Conservation (phyloP, 2,113 vertebrate genomes). For the Erinaceus europaeus region DNA sequence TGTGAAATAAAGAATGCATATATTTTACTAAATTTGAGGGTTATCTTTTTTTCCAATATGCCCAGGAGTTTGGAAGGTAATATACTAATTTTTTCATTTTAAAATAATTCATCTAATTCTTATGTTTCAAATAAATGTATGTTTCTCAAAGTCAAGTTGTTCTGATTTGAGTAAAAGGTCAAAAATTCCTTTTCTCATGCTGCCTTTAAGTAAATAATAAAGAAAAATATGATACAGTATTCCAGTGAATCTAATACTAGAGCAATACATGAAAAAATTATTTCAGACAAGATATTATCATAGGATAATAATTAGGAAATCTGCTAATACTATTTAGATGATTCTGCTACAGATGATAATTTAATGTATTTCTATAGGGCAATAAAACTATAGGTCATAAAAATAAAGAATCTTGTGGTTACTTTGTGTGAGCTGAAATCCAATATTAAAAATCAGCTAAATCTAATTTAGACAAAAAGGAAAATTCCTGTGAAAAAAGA, state of each 20-base stretch:
- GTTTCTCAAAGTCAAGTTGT: neutral
- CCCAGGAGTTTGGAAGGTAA: neutral
- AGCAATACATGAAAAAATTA: neutral
- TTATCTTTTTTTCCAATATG: neutral
- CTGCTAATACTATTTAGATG: neutral
- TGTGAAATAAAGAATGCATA: too few species aligned
- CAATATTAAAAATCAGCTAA: conserved; percentile 3
- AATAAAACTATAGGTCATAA: neutral
- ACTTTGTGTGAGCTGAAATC: neutral
- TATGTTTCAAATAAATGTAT: neutral
- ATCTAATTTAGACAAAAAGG: neutral
- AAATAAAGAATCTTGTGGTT: neutral
- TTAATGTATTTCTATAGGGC: neutral
- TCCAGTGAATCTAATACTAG: neutral
- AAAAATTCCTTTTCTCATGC: neutral
- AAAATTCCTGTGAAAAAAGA: neutral
- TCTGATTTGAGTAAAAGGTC: neutral
- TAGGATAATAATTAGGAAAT: neutral
- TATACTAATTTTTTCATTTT: neutral
- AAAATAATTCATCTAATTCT: neutral
- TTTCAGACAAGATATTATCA: neutral
- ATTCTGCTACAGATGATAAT: neutral
- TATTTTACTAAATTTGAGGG: neutral
- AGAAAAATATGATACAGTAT: neutral
- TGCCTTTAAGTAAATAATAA: neutral